Conservation (phyloP, 2,888 invertebrate genomes). For the Pristionchus japonicus region DNA sequence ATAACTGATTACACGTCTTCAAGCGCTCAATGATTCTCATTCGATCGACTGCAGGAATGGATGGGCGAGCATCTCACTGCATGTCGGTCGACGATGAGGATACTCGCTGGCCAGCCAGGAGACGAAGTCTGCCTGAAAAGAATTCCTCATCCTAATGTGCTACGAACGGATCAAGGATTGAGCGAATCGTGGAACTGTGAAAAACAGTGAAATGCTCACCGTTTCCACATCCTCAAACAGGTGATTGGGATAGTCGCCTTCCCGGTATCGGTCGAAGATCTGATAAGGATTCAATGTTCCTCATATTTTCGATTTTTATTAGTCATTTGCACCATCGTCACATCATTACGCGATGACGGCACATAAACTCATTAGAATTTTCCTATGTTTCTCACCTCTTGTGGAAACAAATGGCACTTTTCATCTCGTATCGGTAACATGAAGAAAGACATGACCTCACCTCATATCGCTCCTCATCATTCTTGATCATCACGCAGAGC, state of each 20-base stretch:
- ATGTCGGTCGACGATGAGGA: background rate
- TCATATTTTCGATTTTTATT: background rate
- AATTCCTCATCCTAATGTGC: too few species aligned
- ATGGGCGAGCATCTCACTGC: background rate
- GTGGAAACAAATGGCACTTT: background rate
- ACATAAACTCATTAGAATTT: background rate
- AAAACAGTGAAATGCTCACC: background rate
- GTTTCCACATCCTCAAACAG: background rate
- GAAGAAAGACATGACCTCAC: too few species aligned
- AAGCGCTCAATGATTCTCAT: too few species aligned
- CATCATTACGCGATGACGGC: too few species aligned
- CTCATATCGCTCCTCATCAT: background rate
- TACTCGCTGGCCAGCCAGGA: background rate
- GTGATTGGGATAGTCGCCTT: background rate
- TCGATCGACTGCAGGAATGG: background rate
- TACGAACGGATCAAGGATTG: too few species aligned
- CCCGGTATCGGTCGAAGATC: constrained; percentile 5
- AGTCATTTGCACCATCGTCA: too few species aligned
- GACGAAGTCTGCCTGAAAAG: background rate
- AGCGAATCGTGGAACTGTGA: background rate
- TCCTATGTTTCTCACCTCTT: background rate
- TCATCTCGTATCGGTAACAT: too few species aligned
- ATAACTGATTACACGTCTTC: too few species aligned
- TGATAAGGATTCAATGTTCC: background rate
- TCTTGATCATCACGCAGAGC: background rate